Base-by-base conservation (phyloP, 2,888 invertebrate species). In the Oxystoma pomonae region DNA sequence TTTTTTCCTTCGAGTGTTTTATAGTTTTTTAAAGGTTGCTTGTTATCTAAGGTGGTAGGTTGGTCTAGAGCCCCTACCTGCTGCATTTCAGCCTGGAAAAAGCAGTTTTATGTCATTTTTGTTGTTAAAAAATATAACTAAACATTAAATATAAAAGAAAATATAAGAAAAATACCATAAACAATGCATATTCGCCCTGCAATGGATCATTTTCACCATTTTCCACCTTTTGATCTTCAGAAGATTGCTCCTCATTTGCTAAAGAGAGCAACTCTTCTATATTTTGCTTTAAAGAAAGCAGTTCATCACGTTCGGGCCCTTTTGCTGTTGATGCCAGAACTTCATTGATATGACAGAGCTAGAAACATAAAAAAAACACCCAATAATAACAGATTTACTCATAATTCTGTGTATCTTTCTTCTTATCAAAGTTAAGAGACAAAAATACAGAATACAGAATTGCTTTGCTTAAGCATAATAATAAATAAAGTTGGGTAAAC, bases 1-100 rank as follows among this genome's bases (percentile, higher is more conserved):
- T 93, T 94, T 82, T 89, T 90, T 19, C 96, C 96, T 72, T 92
- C 83, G 62, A 94, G 81, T 49, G 86, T 82, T 67, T 87, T 83
- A 60, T 90, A 79, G 72, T 89, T 87, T 74, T 86, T 85, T 86
- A 87, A n/a, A 52, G 5, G 72, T 64, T 82, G 58, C 16, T 65
- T 21, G 1, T 19, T 21, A 50, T 52, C 64, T 20, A 53, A 5
- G 20, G 61, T 50, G 1, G 53, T 63, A 57, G n/a, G 53, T 50
- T 58, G 59, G 19, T 67, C 66, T 56, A 73, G 62, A 17, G 73
- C 75, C n/a, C 74, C 75, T 69, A 76, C 76, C 59, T 78, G 75
- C 57, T 70, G 72, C 73, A 77, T 75, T 73, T 78, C 78, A 57
- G 74, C 68, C 76, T 75, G 59, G 62, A 69, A 65, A 35, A 62